Percentiles rank a stretch among this genome's conserved stretches.
phyloP scores from a whole-genome alignment of 2,888 invertebrate genomes.

The Mythimna vitellina region DNA sequence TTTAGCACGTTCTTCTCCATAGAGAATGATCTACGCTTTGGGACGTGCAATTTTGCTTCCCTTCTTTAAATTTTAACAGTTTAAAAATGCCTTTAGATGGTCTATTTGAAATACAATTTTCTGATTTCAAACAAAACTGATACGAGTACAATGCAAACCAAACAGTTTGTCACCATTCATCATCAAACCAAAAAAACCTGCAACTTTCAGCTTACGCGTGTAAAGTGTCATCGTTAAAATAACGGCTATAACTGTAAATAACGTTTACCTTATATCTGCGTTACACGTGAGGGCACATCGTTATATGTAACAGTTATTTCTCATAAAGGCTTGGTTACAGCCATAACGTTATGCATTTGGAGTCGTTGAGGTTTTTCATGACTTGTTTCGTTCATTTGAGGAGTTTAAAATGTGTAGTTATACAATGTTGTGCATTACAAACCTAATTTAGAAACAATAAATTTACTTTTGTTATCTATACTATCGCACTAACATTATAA shows the following conservation, averaged over 20 bases:
- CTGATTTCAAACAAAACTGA: background rate
- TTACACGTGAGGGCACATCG: constrained; percentile 62
- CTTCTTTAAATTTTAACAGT: too few species aligned
- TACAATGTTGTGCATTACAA: background rate
- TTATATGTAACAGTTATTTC: constrained; percentile 63
- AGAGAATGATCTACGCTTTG: too few species aligned
- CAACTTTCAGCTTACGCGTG: constrained; percentile 50
- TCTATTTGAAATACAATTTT: too few species aligned
- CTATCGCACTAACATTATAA: too few species aligned
- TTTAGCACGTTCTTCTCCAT: too few species aligned
- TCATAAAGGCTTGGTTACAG: constrained; percentile 41
- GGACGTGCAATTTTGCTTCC: too few species aligned
- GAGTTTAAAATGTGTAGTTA: background rate
- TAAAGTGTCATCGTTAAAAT: constrained; percentile 63
- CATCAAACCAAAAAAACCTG: constrained; percentile 16
- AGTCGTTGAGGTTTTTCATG: constrained; percentile 17
- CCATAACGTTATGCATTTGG: constrained; percentile 30
- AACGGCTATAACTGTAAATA: constrained; percentile 62
- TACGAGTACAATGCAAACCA: constrained; percentile 15
- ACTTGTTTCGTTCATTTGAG: background rate
- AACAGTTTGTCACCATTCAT: constrained; percentile 16
- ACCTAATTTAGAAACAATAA: too few species aligned
- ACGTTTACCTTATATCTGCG: constrained; percentile 61
- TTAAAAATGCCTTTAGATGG: too few species aligned
- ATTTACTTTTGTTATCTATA: background rate